Conservation (phyloP, 2,888 invertebrate species). For the Troglohyphantes excavatus region DNA sequence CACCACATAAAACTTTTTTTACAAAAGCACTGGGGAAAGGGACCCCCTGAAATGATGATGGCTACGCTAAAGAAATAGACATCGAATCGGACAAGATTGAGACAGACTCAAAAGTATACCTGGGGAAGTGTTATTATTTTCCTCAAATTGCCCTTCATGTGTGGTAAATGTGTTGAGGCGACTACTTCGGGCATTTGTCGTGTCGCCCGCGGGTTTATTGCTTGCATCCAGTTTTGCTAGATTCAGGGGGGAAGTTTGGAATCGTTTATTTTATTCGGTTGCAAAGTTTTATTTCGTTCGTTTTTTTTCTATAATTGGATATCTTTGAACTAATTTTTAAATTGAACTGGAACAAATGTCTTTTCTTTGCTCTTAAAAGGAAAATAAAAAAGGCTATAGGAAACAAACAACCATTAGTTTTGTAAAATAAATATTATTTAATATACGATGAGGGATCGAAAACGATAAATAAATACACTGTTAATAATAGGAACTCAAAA, state of each 20-base stretch:
- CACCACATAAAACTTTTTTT: constrained; percentile 14
- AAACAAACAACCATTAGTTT: no score
- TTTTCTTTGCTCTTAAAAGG: no score
- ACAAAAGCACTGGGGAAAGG: not conserved
- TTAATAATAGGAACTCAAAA: no score
- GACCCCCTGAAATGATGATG: constrained; percentile 53
- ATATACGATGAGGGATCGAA: no score
- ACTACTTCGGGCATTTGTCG: constrained; percentile 33
- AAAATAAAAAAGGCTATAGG: no score
- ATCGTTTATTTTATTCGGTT: not conserved
- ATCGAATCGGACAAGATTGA: constrained; percentile 47
- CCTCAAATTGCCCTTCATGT: constrained; percentile 29
- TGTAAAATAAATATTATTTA: no score
- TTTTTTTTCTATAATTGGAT: no score
- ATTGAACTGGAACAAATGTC: no score
- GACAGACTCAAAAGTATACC: constrained; percentile 59
- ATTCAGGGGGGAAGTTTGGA: not conserved
- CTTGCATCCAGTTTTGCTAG: no score
- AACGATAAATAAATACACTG: no score
- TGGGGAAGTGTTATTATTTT: constrained; percentile 65
- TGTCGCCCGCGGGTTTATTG: constrained; percentile 23
- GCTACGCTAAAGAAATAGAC: constrained; percentile 44
- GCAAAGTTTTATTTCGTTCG: not conserved
- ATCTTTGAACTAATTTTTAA: no score
- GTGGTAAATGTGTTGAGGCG: constrained; percentile 40